Percentiles rank a stretch among this genome's conserved stretches.
These are phyloP conservation scores for Eleginops maclovinus DNA, from an alignment of 2,113 vertebrate species.

Conservation along the genomic window DNA sequence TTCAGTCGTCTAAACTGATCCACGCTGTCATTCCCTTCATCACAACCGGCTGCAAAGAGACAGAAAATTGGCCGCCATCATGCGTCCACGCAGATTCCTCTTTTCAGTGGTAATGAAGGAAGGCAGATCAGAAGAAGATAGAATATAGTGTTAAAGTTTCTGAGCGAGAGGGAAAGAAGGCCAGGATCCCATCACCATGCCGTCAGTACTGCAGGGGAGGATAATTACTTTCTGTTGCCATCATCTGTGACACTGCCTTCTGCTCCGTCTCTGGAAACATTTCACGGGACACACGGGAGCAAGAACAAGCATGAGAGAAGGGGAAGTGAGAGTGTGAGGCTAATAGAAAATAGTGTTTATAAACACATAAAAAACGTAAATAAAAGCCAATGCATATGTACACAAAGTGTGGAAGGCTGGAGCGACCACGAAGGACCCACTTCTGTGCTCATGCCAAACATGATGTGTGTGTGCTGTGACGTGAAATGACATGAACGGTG, in stretches of 20 bases:
- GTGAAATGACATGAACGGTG: background rate
- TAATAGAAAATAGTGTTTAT: slow-evolving; percentile 40
- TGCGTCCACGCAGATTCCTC: background rate
- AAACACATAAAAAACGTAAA: slow-evolving; percentile 5
- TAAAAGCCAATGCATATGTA: slow-evolving; percentile 18
- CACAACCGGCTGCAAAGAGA: slow-evolving; percentile 11
- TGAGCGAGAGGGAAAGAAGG: slow-evolving; percentile 75
- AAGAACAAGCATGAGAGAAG: slow-evolving; percentile 76
- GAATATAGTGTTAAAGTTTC: slow-evolving; percentile 44
- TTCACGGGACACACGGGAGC: slow-evolving; percentile 80
- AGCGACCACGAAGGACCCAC: background rate
- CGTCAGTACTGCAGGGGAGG: slow-evolving; percentile 81
- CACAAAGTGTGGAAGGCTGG: slow-evolving; percentile 15
- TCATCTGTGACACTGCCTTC: slow-evolving; percentile 86
- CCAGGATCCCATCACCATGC: slow-evolving; percentile 91
- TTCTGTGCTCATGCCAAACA: slow-evolving; percentile 1
- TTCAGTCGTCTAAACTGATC: slow-evolving; percentile 35
- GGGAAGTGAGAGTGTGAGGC: slow-evolving; percentile 48
- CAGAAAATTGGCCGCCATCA: slow-evolving; percentile 4
- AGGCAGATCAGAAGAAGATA: slow-evolving; percentile 28
- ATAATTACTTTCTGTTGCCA: slow-evolving; percentile 97
- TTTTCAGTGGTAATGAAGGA: slow-evolving; percentile 50
- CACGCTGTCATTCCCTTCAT: slow-evolving; percentile 52
- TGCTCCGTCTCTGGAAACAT: slow-evolving; percentile 87
- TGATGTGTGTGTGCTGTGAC: background rate